Evolutionary conservation across 2,888 invertebrate species (phyloP).

Genomic region (Auanema sp.): DNA sequence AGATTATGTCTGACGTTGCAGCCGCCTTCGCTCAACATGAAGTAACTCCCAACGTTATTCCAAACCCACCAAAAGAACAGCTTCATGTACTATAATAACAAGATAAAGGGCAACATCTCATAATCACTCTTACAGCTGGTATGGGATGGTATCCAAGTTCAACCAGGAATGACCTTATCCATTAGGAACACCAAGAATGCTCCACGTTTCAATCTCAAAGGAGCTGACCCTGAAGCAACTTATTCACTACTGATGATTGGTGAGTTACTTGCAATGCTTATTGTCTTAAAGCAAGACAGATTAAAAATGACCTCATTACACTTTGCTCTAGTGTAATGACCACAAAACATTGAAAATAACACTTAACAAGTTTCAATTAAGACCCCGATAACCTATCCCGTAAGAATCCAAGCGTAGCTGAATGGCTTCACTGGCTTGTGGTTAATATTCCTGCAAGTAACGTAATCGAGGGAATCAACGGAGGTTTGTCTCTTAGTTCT

Average conservation of each 20-base stretch:
- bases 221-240: conserved; percentile 60
- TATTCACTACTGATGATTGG: conserved; percentile 64
- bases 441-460: conserved; percentile 63
- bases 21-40: conserved; percentile 56
- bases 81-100: conserved; percentile 20
- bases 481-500: too few relatives aligned
- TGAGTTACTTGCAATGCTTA: conserved; percentile 20
- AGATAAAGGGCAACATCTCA: neutral
- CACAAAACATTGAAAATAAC: neutral
- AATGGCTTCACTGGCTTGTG: conserved; percentile 64
- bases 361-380: conserved; percentile 23
- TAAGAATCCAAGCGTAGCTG: conserved; percentile 64
- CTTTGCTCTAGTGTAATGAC: neutral
- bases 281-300: neutral
- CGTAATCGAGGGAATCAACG: conserved; percentile 63
- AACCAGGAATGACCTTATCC: conserved; percentile 56
- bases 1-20: conserved; percentile 51
- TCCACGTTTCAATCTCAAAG: conserved; percentile 57
- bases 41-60: conserved; percentile 60
- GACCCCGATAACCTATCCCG: conserved; percentile 64
- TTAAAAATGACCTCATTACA: neutral
- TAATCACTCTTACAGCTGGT: conserved; percentile 44
- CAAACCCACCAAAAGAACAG: conserved; percentile 54
- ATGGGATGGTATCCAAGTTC: conserved; percentile 62
- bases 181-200: conserved; percentile 61